Conservation (phyloP, 2,113 vertebrate species). For the Dinomys branickii region DNA sequence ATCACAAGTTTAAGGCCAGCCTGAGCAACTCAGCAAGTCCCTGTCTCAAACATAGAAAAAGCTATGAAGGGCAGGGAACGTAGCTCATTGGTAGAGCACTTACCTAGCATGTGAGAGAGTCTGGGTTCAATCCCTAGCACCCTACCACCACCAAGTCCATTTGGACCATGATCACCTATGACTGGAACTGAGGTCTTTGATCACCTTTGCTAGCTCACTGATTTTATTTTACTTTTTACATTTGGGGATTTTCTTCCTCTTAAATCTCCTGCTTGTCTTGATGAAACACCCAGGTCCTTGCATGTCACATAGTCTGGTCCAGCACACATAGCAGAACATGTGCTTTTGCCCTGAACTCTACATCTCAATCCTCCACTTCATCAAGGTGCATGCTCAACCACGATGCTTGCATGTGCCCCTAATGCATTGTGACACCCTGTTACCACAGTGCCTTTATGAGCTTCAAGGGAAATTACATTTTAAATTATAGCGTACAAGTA, state of each 20-base stretch:
- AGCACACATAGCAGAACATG: background rate
- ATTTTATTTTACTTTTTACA: background rate
- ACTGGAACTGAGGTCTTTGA: background rate
- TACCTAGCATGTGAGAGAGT: background rate
- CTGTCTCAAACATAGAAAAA: background rate
- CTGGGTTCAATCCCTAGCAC: background rate
- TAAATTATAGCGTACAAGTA: slow-evolving; percentile 85
- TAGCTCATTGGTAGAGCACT: background rate
- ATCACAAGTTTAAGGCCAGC: background rate
- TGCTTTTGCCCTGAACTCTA: slow-evolving; percentile 61
- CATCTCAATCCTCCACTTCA: slow-evolving; percentile 68
- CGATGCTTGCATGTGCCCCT: slow-evolving; percentile 67
- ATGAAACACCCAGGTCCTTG: background rate
- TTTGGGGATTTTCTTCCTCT: background rate
- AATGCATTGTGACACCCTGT: slow-evolving; percentile 84
- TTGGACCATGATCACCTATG: background rate
- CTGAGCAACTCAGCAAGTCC: background rate
- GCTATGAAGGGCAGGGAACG: background rate
- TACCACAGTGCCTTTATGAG: slow-evolving; percentile 78
- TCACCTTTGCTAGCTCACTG: background rate
- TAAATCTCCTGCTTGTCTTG: background rate
- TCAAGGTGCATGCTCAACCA: slow-evolving; percentile 66
- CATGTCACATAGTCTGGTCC: background rate
- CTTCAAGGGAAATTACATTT: slow-evolving; percentile 85
- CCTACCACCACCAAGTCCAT: background rate